Conservation (phyloP, 2,113 vertebrate genomes). For the Noctilio leporinus region DNA sequence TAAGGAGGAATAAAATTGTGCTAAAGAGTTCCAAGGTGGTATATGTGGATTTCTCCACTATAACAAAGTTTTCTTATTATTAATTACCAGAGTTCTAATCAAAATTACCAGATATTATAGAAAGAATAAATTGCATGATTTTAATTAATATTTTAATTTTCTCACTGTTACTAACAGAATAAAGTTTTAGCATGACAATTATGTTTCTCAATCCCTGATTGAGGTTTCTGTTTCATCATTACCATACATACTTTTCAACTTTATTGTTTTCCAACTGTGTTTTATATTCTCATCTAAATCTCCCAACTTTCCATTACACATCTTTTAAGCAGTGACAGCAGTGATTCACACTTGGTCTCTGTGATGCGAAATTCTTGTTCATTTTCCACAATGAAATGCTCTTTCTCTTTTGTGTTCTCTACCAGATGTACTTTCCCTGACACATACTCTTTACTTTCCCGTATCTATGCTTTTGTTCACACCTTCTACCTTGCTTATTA, state of each 20-base stretch:
- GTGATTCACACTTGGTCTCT: not conserved
- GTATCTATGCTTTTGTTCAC: not conserved
- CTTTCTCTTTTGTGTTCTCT: not conserved
- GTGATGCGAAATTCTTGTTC: not conserved
- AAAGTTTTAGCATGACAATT: not conserved
- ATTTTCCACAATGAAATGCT: not conserved
- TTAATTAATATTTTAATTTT: not conserved
- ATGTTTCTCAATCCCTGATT: not conserved
- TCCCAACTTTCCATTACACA: not conserved
- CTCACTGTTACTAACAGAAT: not conserved
- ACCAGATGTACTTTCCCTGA: not conserved
- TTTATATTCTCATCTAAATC: not conserved
- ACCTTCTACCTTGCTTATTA: not conserved
- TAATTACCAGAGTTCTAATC: not conserved
- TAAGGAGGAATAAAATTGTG: constrained; percentile 25
- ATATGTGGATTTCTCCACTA: not conserved
- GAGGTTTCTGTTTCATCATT: not conserved
- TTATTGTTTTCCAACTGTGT: not conserved
- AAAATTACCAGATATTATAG: not conserved
- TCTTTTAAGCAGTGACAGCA: not conserved
- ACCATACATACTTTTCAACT: not conserved
- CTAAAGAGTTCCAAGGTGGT: constrained; percentile 23
- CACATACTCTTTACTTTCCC: not conserved
- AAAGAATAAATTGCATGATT: not conserved
- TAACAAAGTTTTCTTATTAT: not conserved